Base-by-base conservation (phyloP, 1,140 invertebrate genomes). In the Ctenoplectra terminalis region DNA sequence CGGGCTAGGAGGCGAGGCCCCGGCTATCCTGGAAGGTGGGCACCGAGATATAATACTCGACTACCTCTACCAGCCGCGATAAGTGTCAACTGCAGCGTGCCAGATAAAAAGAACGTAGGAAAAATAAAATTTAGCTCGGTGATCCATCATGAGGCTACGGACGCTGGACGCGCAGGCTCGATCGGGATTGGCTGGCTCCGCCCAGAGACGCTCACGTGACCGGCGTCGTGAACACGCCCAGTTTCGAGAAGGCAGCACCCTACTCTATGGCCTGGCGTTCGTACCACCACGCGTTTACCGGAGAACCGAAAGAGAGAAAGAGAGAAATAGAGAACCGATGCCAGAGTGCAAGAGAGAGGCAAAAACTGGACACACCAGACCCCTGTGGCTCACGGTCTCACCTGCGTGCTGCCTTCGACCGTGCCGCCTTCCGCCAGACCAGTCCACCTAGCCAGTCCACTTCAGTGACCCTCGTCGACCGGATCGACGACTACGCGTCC, bases 41-140 rank as follows among this genome's bases (percentile, higher is more conserved):
- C 78, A 88, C 86, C 78, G 81, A 87, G 87, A 88, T 89, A 89
- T 88, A 88, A 89, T 89, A 89, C 84, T 75, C 84, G 82, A 82
- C 81, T 87, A 85, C 81, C 81, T 73, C 71, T 87, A 87, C 77
- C 83, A 76, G 84, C 64, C 67, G 83, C 91, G 91, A 93, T 93
- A 93, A 93, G 91, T 93, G 93, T 93, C 93, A 94, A 94, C 93
- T 93, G 91, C 92, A 93, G 77, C 90, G 90, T 89, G 91, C 87
- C 87, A 93, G 93, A 93, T 93, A 93, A 93, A 93, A 78, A 93
- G 89, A 92, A 87, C 84, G 88, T 89, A 91, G 85, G 88, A 90
- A 92, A 90, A 93, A 91, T 92, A 93, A 90, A 92, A 93, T 92
- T 87, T 89, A 88, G 81, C 86, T 75, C 84, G 88, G 89, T 92